Percentiles rank a stretch among this genome's conserved stretches.
Evolutionary conservation across 2,113 vertebrate species (phyloP).

Genomic region (Albula glossodonta): DNA sequence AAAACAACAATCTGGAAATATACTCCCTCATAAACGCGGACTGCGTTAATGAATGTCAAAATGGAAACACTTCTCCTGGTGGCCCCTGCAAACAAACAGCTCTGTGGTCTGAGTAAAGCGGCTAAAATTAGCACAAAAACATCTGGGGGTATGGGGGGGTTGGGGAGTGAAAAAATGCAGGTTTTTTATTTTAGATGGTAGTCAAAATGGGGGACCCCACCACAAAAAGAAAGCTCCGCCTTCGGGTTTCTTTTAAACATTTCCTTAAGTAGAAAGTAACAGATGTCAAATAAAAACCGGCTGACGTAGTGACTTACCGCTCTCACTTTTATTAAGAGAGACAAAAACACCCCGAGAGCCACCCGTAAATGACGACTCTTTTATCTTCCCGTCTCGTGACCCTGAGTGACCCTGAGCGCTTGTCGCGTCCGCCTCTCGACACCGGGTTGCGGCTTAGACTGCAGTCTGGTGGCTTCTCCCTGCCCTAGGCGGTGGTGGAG

Average conservation of each 20-base stretch:
- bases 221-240: conserved; percentile 39
- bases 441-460: background rate
- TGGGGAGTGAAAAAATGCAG: conserved; percentile 13
- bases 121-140: conserved; percentile 56
- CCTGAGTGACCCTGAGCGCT: conserved; percentile 8
- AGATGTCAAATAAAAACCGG: conserved; percentile 59
- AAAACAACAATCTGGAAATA: background rate
- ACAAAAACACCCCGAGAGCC: conserved; percentile 41
- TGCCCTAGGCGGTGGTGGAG: background rate
- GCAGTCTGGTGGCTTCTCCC: background rate
- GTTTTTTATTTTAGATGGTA: conserved; percentile 42
- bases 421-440: too few species aligned
- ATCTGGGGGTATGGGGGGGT: conserved; percentile 45
- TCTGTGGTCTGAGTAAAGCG: conserved; percentile 52
- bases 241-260: conserved; percentile 46
- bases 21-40: conserved; percentile 11
- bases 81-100: conserved; percentile 50
- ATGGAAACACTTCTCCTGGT: conserved; percentile 34
- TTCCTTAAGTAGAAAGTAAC: conserved; percentile 57
- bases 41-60: conserved; percentile 21
- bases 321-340: conserved; percentile 51
- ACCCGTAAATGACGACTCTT: conserved; percentile 24
- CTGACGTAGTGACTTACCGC: conserved; percentile 40
- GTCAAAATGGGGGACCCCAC: conserved; percentile 33
- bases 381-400: conserved; percentile 22